phyloP scores from a whole-genome alignment of 2,113 vertebrate genomes.

The Galemys pyrenaicus region DNA sequence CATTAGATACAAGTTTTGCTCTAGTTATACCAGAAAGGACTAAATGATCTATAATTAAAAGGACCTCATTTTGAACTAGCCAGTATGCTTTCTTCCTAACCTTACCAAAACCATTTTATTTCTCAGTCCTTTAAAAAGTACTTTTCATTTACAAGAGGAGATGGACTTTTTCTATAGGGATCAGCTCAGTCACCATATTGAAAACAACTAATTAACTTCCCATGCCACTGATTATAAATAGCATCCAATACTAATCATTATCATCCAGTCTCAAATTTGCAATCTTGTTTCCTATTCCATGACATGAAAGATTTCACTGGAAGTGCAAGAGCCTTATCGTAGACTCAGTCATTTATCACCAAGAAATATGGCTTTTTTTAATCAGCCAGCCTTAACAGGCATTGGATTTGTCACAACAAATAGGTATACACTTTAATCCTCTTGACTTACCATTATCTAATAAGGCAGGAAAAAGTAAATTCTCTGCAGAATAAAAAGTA shows the following conservation, averaged over 20 bases:
- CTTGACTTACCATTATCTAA: constrained; percentile 72
- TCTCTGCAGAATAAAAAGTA: constrained; percentile 49
- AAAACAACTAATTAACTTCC: constrained; percentile 82
- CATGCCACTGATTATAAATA: constrained; percentile 78
- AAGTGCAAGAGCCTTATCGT: constrained; percentile 74
- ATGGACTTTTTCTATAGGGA: constrained; percentile 64
- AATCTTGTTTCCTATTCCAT: constrained; percentile 77
- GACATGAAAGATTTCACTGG: constrained; percentile 83
- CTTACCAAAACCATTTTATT: background rate
- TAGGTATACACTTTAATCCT: constrained; percentile 59
- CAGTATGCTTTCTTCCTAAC: background rate
- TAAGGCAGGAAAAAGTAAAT: constrained; percentile 65
- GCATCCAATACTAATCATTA: constrained; percentile 74
- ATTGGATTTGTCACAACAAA: constrained; percentile 75
- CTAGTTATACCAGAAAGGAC: background rate
- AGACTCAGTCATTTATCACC: constrained; percentile 79
- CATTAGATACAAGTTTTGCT: background rate
- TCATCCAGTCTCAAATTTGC: constrained; percentile 64
- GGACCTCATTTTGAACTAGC: background rate
- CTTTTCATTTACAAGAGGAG: constrained; percentile 63
- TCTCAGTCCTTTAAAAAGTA: background rate
- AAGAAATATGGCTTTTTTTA: constrained; percentile 75
- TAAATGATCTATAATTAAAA: background rate
- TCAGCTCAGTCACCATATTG: constrained; percentile 54
- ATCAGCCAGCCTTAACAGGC: constrained; percentile 74